These are phyloP conservation scores for Nycteola revayana DNA, from an alignment of 2,888 invertebrate genomes.

Conservation along the genomic window DNA sequence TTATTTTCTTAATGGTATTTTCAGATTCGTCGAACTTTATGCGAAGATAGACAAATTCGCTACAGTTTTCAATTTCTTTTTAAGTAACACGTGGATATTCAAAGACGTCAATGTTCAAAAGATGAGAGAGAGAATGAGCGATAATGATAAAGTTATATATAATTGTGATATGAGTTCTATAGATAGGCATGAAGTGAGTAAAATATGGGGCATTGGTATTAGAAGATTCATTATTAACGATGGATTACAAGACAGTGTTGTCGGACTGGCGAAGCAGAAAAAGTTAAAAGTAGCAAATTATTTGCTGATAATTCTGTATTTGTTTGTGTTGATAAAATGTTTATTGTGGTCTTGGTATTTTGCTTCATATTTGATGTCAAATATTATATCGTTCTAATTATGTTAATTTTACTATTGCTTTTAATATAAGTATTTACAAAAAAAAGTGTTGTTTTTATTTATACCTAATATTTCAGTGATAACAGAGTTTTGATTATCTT, in stretches of 20 bases:
- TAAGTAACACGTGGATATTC: constrained; percentile 16
- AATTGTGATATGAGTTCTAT: constrained; percentile 13
- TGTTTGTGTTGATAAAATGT: too few relatives aligned
- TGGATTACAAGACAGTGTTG: constrained; percentile 2
- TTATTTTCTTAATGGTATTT: too few relatives aligned
- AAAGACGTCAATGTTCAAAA: constrained; percentile 9
- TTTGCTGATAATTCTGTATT: background rate
- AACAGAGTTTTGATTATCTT: too few relatives aligned
- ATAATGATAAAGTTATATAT: constrained; percentile 15
- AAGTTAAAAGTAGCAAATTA: background rate
- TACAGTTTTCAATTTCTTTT: constrained; percentile 6
- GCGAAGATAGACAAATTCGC: constrained; percentile 8
- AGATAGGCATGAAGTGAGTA: constrained; percentile 1
- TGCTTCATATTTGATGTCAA: too few relatives aligned
- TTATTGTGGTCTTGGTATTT: too few relatives aligned
- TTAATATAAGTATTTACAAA: too few relatives aligned
- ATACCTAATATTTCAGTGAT: too few relatives aligned
- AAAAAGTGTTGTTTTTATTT: too few relatives aligned
- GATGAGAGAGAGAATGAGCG: constrained; percentile 6
- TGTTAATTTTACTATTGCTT: too few relatives aligned
- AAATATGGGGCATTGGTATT: constrained; percentile 7
- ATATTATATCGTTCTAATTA: too few relatives aligned
- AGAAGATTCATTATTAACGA: constrained; percentile 21
- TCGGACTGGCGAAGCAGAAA: background rate
- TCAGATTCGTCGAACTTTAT: constrained; percentile 21